Conservation (phyloP, 2,113 vertebrate species). For the Neolamprologus sp. region DNA sequence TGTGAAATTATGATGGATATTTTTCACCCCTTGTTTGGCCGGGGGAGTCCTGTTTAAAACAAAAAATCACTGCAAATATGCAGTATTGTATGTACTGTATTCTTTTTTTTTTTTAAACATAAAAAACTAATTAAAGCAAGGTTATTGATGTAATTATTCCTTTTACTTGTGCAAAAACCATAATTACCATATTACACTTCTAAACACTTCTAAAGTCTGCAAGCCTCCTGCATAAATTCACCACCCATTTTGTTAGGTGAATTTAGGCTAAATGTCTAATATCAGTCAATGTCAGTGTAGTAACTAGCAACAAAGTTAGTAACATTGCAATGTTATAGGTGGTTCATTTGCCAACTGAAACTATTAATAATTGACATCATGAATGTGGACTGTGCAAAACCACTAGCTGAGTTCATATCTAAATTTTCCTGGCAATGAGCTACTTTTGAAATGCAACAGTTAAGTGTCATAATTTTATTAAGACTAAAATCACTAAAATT, state of each 20-base stretch:
- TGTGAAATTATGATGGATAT: neutral
- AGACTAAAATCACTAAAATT: neutral
- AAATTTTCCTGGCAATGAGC: neutral
- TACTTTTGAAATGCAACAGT: neutral
- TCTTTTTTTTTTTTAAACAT: neutral
- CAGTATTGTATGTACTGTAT: neutral
- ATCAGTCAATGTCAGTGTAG: neutral
- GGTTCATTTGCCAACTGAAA: neutral
- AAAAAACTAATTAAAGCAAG: neutral
- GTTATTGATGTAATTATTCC: neutral
- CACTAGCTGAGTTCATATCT: neutral
- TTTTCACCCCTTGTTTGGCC: neutral
- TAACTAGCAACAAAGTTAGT: neutral
- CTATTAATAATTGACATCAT: neutral
- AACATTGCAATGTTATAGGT: fast-evolving
- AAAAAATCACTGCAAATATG: neutral
- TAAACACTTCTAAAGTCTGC: neutral
- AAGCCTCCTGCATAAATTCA: neutral
- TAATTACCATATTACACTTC: neutral
- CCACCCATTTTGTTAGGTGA: neutral
- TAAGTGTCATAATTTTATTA: neutral
- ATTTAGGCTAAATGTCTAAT: neutral
- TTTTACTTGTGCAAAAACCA: neutral
- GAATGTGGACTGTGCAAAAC: neutral
- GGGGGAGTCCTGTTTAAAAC: neutral